phyloP scores from a whole-genome alignment of 2,797 vertebrate genomes.

The Malurus splendens region DNA sequence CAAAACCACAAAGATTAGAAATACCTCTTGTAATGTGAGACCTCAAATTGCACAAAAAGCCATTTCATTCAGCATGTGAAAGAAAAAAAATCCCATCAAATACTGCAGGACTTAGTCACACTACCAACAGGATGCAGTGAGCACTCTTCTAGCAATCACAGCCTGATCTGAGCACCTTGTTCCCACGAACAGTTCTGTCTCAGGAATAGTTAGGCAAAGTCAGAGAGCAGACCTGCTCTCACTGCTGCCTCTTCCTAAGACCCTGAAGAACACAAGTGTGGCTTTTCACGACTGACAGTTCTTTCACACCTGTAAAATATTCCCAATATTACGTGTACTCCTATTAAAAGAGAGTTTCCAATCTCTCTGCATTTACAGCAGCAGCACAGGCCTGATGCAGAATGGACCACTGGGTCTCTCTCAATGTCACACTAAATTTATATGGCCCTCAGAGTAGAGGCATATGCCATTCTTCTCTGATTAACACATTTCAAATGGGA shows the following conservation, averaged over 20 bases:
- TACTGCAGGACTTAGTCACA: neutral
- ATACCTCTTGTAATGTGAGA: neutral
- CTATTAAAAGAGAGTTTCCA: neutral
- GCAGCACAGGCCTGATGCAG: neutral
- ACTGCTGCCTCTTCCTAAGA: neutral
- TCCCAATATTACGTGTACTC: neutral
- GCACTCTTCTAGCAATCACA: neutral
- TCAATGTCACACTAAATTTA: neutral
- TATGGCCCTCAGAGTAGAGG: neutral
- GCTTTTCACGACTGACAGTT: neutral
- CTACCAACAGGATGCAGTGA: neutral
- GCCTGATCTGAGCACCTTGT: neutral
- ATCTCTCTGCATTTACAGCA: neutral
- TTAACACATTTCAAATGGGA: constrained; percentile 12
- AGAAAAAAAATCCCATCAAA: neutral
- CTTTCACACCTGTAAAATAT: neutral
- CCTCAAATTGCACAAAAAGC: neutral
- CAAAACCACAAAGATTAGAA: constrained; percentile 15
- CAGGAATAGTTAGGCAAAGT: neutral
- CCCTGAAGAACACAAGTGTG: neutral
- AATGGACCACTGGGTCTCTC: neutral
- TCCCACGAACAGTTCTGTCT: neutral
- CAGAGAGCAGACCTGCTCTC: neutral
- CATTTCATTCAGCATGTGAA: neutral
- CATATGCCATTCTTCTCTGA: neutral